phyloP scores from a whole-genome alignment of 2,113 vertebrate genomes.

The Speoplatyrhinus poulsoni region DNA sequence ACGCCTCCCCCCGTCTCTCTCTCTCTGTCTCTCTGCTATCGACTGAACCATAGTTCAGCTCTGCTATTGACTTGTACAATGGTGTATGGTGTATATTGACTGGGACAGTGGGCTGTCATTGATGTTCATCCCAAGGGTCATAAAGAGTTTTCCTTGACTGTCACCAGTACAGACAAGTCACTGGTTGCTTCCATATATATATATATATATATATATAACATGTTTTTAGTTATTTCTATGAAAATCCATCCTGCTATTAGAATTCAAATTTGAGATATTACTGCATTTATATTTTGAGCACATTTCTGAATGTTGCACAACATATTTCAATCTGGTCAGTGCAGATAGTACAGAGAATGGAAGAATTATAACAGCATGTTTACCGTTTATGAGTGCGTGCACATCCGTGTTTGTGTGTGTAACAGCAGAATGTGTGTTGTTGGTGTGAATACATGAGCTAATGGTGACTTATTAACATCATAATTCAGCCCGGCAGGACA shows the following conservation, averaged over 20 bases:
- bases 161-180: not conserved
- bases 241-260: too few relatives aligned
- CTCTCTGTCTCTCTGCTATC: constrained; percentile 4
- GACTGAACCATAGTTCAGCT: constrained; percentile 5
- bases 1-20: not conserved
- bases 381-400: not conserved
- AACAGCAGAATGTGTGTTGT: constrained; percentile 33
- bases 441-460: constrained; percentile 55
- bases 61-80: constrained; percentile 24
- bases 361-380: too few relatives aligned
- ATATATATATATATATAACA: too few relatives aligned
- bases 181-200: too few relatives aligned
- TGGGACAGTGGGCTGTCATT: constrained; percentile 3
- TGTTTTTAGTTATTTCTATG: too few relatives aligned
- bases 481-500: constrained; percentile 74
- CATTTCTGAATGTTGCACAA: too few relatives aligned
- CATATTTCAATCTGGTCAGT: too few relatives aligned
- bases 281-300: too few relatives aligned
- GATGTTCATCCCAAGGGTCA: not conserved
- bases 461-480: constrained; percentile 77
- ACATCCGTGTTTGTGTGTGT: constrained; percentile 12
- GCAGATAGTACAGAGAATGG: too few relatives aligned
- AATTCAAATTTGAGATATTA: too few relatives aligned
- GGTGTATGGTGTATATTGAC: constrained; percentile 21
- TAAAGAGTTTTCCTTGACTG: constrained; percentile 10